Evolutionary conservation across 2,888 invertebrate species (phyloP).

Genomic region (Microctonus aethiopoides): DNA sequence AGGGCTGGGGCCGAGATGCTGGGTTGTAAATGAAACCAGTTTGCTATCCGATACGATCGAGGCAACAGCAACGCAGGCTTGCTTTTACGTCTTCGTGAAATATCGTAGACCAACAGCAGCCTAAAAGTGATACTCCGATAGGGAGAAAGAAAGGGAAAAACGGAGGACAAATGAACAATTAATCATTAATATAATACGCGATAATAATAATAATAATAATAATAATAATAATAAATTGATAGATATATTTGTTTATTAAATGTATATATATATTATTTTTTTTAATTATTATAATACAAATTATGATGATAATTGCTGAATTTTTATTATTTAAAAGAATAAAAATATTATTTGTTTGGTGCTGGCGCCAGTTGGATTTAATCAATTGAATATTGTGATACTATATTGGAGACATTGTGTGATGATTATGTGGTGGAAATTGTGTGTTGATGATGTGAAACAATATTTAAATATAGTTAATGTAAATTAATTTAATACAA

Average conservation of each 20-base stretch:
- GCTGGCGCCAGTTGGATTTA: neutral
- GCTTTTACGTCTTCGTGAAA: constrained; percentile 16
- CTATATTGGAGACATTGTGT: neutral
- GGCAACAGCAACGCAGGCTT: constrained; percentile 60
- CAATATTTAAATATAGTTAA: too few species aligned
- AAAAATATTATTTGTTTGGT: neutral
- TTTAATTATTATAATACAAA: too few species aligned
- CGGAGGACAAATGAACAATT: neutral
- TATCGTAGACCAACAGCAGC: constrained; percentile 26
- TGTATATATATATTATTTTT: too few species aligned
- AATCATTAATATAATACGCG: too few species aligned
- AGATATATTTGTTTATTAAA: too few species aligned
- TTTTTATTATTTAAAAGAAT: neutral
- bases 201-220: neutral
- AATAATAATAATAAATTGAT: too few species aligned
- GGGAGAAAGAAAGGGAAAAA: neutral
- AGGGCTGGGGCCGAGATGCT: constrained; percentile 66
- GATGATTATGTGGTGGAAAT: neutral
- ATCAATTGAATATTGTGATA: neutral
- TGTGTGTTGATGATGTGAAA: neutral
- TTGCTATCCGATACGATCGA: constrained; percentile 68
- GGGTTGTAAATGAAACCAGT: constrained; percentile 67
- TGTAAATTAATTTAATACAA: too few species aligned
- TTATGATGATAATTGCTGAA: neutral
- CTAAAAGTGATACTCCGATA: neutral